Evolutionary conservation across 2,888 invertebrate genomes (phyloP).

Genomic region (Xylota sylvarum): DNA sequence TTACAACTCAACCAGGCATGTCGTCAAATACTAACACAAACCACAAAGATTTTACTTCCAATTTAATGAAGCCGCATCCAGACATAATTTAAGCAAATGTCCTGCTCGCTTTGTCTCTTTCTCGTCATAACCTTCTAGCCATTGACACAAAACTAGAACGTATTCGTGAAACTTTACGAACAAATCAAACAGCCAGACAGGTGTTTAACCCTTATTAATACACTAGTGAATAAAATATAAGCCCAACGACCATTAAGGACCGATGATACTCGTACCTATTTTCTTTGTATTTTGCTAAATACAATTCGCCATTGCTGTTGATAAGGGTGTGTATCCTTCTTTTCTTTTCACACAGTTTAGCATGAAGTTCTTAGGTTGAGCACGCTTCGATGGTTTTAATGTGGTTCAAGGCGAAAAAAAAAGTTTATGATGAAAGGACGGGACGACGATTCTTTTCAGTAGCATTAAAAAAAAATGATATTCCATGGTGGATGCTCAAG

Average conservation of each 20-base stretch:
- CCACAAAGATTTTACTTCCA: not conserved
- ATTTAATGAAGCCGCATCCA: not conserved
- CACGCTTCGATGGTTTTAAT: not conserved
- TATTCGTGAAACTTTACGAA: not conserved
- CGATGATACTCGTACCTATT: not conserved
- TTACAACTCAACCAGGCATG: not conserved
- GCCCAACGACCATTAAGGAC: not conserved
- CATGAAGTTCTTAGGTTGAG: not conserved
- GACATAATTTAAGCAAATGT: not conserved
- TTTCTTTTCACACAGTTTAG: not conserved
- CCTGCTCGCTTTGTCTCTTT: not conserved
- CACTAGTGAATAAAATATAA: not conserved
- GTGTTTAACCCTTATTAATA: slow-evolving; percentile 1
- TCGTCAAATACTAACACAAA: not conserved
- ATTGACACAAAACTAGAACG: not conserved
- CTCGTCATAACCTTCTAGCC: not conserved
- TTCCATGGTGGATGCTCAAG: not conserved
- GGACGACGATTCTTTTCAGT: not conserved
- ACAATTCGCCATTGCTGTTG: not conserved
- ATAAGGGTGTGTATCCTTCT: not conserved
- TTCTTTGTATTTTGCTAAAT: not conserved
- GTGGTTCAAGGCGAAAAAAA: not conserved
- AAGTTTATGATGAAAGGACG: not conserved
- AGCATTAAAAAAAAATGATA: not conserved
- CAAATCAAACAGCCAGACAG: not conserved